These are phyloP conservation scores for Entomobrya multifasciata DNA, from an alignment of 2,888 invertebrate genomes.

Conservation along the genomic window DNA sequence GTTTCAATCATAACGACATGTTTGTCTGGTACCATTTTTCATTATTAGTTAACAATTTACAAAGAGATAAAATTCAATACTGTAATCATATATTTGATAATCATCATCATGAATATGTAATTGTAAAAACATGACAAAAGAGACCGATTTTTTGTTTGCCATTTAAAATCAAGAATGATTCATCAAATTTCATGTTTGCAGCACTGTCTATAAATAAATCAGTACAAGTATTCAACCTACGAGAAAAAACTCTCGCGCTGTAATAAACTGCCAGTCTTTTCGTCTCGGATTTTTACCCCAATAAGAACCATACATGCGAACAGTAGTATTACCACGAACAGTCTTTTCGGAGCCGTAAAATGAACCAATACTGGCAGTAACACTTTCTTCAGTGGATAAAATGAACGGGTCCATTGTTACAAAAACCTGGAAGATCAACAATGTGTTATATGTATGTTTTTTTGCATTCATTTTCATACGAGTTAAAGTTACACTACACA, in stretches of 20 bases:
- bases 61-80: conserved; percentile 35
- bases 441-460: too few species aligned
- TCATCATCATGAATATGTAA: background rate
- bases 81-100: too few species aligned
- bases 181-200: background rate
- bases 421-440: conserved; percentile 80
- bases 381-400: conserved; percentile 80
- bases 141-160: background rate
- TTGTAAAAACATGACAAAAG: background rate
- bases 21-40: too few species aligned
- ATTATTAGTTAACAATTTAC: background rate
- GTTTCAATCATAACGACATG: background rate
- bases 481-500: background rate
- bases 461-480: background rate
- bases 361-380: conserved; percentile 80
- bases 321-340: conserved; percentile 81
- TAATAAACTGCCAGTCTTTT: conserved; percentile 60
- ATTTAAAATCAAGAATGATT: background rate
- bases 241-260: conserved; percentile 54
- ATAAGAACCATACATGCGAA: conserved; percentile 80
- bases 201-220: background rate
- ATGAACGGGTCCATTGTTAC: conserved; percentile 81
- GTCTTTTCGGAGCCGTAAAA: conserved; percentile 81
- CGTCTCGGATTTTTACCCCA: conserved; percentile 57
- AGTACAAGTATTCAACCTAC: conserved; percentile 12